Evolutionary conservation across 1,140 invertebrate genomes (phyloP).

Genomic region (Eupristina koningsbergeri): DNA sequence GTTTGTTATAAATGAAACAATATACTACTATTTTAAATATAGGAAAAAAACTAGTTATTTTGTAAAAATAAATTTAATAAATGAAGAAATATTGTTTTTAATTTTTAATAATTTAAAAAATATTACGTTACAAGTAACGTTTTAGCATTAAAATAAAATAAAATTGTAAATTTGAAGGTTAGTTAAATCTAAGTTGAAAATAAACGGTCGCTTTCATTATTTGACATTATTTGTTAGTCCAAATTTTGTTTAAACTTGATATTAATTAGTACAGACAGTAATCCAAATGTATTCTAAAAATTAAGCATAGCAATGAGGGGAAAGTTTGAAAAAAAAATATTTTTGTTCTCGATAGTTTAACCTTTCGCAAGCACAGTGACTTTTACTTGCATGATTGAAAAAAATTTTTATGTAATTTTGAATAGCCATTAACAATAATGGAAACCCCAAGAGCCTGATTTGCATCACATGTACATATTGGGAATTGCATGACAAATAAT

Average conservation of each 20-base stretch:
- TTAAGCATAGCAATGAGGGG: background rate
- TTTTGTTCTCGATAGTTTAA: background rate
- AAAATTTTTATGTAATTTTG: conserved; percentile 21
- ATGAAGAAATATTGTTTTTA: background rate
- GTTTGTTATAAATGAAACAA: no score
- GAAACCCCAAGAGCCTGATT: background rate
- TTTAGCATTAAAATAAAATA: background rate
- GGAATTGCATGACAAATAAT: background rate
- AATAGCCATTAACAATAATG: background rate
- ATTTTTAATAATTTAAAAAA: background rate
- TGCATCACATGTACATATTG: background rate
- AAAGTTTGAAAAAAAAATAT: background rate
- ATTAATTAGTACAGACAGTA: background rate
- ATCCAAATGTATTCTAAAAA: background rate
- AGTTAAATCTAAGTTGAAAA: background rate
- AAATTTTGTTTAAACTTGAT: background rate
- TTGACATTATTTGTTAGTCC: background rate
- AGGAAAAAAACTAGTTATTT: background rate
- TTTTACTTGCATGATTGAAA: background rate
- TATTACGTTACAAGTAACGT: background rate
- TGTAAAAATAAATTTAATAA: background rate
- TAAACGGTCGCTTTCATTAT: background rate
- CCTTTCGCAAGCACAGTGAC: background rate
- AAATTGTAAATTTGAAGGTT: background rate
- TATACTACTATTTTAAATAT: no score